A percentile compares a stretch with the other conserved stretches of the same genome.
Conservation (phyloP, 2,888 invertebrate genomes). For the Catocala sponsa region DNA sequence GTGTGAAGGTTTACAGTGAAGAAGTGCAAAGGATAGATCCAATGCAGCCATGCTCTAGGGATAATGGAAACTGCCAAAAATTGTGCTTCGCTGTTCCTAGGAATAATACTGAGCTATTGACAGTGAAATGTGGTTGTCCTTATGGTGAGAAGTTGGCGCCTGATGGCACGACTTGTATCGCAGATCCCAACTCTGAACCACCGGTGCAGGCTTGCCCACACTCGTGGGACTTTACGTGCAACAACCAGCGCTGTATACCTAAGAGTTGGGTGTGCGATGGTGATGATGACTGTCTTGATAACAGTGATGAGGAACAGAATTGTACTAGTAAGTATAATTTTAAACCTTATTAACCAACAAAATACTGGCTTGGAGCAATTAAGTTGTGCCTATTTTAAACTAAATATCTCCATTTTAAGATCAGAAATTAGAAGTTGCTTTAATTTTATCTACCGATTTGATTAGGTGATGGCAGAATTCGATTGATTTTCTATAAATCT, state of each 20-base stretch:
- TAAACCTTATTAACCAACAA: background rate
- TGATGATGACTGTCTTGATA: conserved; percentile 98
- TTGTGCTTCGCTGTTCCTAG: conserved; percentile 97
- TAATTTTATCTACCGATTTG: too few species aligned
- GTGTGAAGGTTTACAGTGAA: conserved; percentile 95
- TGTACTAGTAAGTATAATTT: conserved; percentile 92
- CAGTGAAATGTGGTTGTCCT: conserved; percentile 95
- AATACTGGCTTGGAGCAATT: too few species aligned
- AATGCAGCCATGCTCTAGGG: conserved; percentile 93
- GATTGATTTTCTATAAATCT: too few species aligned
- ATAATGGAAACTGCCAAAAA: conserved; percentile 97
- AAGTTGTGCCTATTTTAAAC: too few species aligned
- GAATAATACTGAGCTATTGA: conserved; percentile 87
- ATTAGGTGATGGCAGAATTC: too few species aligned
- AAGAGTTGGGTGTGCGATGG: conserved; percentile 99
- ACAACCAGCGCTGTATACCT: conserved; percentile 96
- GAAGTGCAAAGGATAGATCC: conserved; percentile 91
- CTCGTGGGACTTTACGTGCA: conserved; percentile 97
- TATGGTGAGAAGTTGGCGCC: conserved; percentile 94
- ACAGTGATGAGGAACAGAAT: conserved; percentile 98
- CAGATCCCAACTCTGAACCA: conserved; percentile 95
- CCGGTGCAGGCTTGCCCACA: conserved; percentile 96
- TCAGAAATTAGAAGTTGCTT: too few species aligned
- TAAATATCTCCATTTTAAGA: too few species aligned
- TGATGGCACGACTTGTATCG: conserved; percentile 91